A percentile compares a stretch with the other conserved stretches of the same genome.
These are phyloP conservation scores for Anneissia japonica DNA, from an alignment of 35 echinoderm and acorn worm genomes.

Conservation along the genomic window DNA sequence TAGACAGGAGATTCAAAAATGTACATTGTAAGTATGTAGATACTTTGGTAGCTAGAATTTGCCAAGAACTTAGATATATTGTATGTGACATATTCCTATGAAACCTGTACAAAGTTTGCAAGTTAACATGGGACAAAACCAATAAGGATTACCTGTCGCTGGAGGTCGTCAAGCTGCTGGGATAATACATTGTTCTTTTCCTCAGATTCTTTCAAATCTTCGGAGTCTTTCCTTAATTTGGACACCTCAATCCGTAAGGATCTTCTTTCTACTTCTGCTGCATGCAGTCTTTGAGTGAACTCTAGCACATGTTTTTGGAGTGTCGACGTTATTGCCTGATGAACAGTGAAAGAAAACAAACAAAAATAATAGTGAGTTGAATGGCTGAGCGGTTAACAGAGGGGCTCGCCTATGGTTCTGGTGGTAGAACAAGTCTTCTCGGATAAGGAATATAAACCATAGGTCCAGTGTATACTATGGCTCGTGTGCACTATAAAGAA, in stretches of 20 bases:
- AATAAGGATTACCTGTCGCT: background rate
- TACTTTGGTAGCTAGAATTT: too few relatives aligned
- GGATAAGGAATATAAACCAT: background rate
- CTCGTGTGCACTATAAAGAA: background rate
- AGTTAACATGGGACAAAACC: too few relatives aligned
- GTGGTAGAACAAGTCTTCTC: constrained; percentile 14
- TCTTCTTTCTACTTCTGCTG: constrained; percentile 85
- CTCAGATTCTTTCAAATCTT: constrained; percentile 21
- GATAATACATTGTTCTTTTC: constrained; percentile 19
- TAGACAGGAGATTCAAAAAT: too few relatives aligned
- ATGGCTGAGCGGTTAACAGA: background rate
- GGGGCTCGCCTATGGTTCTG: background rate
- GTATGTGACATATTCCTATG: too few relatives aligned
- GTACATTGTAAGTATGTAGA: too few relatives aligned
- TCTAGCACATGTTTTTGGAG: constrained; percentile 70
- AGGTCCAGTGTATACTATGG: background rate
- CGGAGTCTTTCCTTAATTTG: constrained; percentile 41
- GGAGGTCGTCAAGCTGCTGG: background rate
- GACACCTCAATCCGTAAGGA: constrained; percentile 56
- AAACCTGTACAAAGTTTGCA: too few relatives aligned
- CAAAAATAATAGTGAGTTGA: too few relatives aligned
- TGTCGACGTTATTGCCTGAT: constrained; percentile 39
- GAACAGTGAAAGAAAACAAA: background rate
- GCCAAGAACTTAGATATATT: too few relatives aligned
- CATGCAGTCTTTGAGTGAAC: constrained; percentile 74